Conservation (phyloP, 1,140 invertebrate genomes). For the Papilio xuthus region DNA sequence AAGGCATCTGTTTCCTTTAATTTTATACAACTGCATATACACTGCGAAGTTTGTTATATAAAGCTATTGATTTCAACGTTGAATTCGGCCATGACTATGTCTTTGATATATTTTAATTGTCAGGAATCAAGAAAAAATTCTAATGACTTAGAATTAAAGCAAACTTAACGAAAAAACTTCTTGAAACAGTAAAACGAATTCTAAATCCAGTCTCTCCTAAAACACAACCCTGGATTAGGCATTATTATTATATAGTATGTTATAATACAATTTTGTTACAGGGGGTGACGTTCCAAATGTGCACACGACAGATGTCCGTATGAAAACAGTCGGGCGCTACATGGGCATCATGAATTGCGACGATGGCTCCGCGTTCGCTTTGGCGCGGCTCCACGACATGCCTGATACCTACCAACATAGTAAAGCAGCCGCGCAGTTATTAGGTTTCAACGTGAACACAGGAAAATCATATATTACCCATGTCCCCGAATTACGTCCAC, state of each 20-base stretch:
- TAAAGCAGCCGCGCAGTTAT: constrained; percentile 45
- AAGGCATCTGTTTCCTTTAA: neutral
- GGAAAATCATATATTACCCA: constrained; percentile 56
- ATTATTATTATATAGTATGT: neutral
- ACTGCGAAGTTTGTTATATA: neutral
- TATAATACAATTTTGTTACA: constrained; percentile 46
- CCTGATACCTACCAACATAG: constrained; percentile 59
- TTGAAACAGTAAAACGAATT: too few relatives aligned
- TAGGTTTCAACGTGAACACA: constrained; percentile 52
- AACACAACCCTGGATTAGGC: neutral
- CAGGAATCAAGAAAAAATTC: too few relatives aligned
- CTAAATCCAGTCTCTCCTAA: neutral
- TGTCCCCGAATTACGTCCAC: neutral
- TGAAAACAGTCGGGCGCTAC: constrained; percentile 59
- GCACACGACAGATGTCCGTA: constrained; percentile 63
- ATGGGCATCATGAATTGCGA: constrained; percentile 73
- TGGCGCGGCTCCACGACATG: constrained; percentile 56
- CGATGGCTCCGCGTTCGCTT: constrained; percentile 61
- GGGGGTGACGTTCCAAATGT: constrained; percentile 55
- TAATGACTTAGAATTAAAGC: too few relatives aligned
- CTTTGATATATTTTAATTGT: too few relatives aligned
- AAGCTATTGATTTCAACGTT: neutral
- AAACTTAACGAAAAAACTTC: too few relatives aligned
- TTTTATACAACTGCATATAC: neutral
- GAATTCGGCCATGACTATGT: neutral